A percentile compares a stretch with the other conserved stretches of the same genome.
These are phyloP conservation scores for Stictocephala bisonia DNA, from an alignment of 2,888 invertebrate species.

Conservation along the genomic window DNA sequence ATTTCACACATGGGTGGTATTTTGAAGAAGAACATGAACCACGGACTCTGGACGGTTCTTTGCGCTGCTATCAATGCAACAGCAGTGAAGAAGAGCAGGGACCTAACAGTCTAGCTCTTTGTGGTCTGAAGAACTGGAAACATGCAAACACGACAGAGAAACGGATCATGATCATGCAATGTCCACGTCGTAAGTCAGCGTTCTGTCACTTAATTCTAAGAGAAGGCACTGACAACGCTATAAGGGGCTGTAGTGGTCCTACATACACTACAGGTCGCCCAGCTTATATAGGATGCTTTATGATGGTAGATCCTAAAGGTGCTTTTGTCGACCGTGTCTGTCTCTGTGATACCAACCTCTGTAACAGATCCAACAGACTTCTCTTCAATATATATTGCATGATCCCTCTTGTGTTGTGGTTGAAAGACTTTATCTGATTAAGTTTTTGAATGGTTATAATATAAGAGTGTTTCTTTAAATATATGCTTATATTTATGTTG, in stretches of 20 bases:
- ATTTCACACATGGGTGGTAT: background rate
- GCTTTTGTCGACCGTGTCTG: conserved; percentile 18
- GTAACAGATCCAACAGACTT: conserved; percentile 43
- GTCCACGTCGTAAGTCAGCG: conserved; percentile 40
- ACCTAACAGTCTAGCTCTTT: background rate
- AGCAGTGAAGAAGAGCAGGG: background rate
- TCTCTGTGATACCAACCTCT: conserved; percentile 42
- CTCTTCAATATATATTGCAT: too few relatives aligned
- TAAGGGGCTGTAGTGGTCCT: conserved; percentile 39
- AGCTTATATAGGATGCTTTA: conserved; percentile 34
- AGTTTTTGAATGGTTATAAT: too few relatives aligned
- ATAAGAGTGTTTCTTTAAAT: too few relatives aligned
- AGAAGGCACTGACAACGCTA: background rate
- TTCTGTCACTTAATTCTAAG: conserved; percentile 35
- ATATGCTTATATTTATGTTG: too few relatives aligned
- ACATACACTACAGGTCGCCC: conserved; percentile 1
- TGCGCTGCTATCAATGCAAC: conserved; percentile 41
- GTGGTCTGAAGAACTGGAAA: conserved; percentile 28
- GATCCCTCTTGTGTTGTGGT: too few relatives aligned
- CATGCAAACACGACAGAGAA: conserved; percentile 30
- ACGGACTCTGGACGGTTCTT: conserved; percentile 2
- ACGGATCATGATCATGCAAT: conserved; percentile 42
- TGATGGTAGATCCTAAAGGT: background rate
- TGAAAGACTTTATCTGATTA: too few relatives aligned
- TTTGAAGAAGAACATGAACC: background rate